Evolutionary conservation across 2,888 invertebrate species (phyloP), one percentile per base, ranked within the genome.

Genomic region (Leptopilina myrica): DNA sequence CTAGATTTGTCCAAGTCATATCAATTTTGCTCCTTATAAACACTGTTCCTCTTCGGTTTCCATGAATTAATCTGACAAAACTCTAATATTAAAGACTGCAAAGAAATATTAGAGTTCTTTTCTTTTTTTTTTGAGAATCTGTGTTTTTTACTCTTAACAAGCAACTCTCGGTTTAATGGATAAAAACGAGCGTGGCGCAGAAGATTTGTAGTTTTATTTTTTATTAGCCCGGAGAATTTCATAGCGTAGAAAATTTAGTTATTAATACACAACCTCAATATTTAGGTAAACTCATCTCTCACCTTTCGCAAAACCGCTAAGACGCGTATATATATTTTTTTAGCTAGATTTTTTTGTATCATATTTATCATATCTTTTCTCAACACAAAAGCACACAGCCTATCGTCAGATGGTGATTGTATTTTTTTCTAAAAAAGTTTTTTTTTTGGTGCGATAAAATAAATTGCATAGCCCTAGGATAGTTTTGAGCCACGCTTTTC

Each of bases 261-360:
- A 20, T 20, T 33, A 33, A 85, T 88, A 87, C 85, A 88, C 86
- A 89, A 91, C 90, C 89, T 90, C 88, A 88, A 86, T 90, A 89
- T 88, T 46, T 89, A 90, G 88, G 86, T 90, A 89, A 91, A 90
- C 90, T 90, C 90, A 89, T 88, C 90, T 89, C 91, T 91, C 91
- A 91, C 91, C 91, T 91, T 91, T 90, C 89, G 87, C 86, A 86
- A 86, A 87, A 88, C 85, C 88, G 87, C 88, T 89, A 90, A 90
- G 90, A 88, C 88, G 91, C 82, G 84, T 88, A 88, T 87, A 82
- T 79, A 82, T 73, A 11, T 49, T 20, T 85, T 88, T 87, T 86
- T 88, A 88, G 84, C 86, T 81, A 80, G 78, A 78, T 87, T 88
- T 33, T 20, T 87, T 89, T 86, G 87, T 88, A 88, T 87, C 86